Base-by-base conservation (phyloP, 2,888 invertebrate species). In the Drosophila nr. medialis region DNA sequence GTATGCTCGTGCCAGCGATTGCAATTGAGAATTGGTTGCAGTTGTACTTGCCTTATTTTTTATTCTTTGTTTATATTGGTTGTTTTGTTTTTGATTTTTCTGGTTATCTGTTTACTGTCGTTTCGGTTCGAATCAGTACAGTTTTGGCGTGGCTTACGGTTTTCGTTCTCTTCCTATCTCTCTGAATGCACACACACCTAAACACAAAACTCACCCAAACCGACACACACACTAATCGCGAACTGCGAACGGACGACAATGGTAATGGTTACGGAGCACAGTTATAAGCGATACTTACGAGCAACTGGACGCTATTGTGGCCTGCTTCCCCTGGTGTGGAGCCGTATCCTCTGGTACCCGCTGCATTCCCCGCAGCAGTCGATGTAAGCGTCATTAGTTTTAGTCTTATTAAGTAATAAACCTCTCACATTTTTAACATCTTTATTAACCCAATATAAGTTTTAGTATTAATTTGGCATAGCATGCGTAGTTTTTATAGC, bases 251-350 rank as follows among this genome's bases (percentile, higher is more conserved):
- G 81, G 83, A 79, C 50, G 34, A 8, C 66, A 59, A 48, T 15
- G 24, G 45, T 61, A 54, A 62, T 63, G 75, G 67, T 72, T 56
- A 71, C 29, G 54, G 65, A 71, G 48, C 59, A 74, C 87, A 93
- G 93, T 93, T 75, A 93, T 93, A 78, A 93, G 92, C 83, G 96
- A 96, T 93, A 96, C 95, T 79, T 96, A 96, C 93, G 96, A 96
- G 91, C 95, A 95, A 92, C 94, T 96, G 93, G 96, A 96, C 93
- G 95, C 95, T 78, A 94, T 96, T 93, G 95, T 96, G 83, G 95
- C 96, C 91, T 96, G 96, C 93, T 96, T 96, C 93, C 96, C 96
- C 77, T 96, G 96, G 96, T 96, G 96, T 93, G 94, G 94, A 78
- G 93, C 93, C 65, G 93, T 93, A 54, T 94, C 94, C 75, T 94